These are phyloP conservation scores for Nebria ingens DNA, from an alignment of 1,140 invertebrate species.

Conservation along the genomic window DNA sequence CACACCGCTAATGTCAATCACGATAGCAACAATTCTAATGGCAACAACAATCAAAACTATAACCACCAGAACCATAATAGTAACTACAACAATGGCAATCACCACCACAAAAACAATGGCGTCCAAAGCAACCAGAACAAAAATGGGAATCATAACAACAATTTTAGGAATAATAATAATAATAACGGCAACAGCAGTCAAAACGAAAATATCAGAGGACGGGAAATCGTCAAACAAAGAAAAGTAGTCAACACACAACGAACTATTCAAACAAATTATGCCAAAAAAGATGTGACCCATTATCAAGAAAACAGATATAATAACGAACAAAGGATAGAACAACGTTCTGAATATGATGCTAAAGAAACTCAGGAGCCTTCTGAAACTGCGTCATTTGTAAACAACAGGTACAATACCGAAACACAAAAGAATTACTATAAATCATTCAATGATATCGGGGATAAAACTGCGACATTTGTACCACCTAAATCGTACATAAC, in stretches of 20 bases:
- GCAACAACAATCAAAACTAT: constrained; percentile 16
- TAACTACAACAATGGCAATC: no score
- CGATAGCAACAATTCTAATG: no score
- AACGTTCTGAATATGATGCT: constrained; percentile 19
- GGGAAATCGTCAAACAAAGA: background rate
- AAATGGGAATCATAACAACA: no score
- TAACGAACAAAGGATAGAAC: no score
- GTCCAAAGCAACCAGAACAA: no score
- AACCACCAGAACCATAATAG: no score
- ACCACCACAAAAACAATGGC: no score
- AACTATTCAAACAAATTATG: background rate
- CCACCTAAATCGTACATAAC: background rate
- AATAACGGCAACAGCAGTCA: constrained; percentile 19
- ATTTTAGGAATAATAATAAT: no score
- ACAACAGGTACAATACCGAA: constrained; percentile 35
- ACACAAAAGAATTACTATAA: constrained; percentile 17
- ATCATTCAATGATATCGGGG: constrained; percentile 20
- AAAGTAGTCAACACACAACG: background rate
- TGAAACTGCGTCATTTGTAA: constrained; percentile 61
- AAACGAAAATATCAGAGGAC: constrained; percentile 5
- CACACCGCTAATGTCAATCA: no score
- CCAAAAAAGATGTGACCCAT: background rate
- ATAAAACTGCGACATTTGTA: constrained; percentile 14
- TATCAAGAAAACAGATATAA: background rate
- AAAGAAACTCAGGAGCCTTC: constrained; percentile 61